Evolutionary conservation across 2,888 invertebrate species (phyloP).

Genomic region (Elysia crispata): DNA sequence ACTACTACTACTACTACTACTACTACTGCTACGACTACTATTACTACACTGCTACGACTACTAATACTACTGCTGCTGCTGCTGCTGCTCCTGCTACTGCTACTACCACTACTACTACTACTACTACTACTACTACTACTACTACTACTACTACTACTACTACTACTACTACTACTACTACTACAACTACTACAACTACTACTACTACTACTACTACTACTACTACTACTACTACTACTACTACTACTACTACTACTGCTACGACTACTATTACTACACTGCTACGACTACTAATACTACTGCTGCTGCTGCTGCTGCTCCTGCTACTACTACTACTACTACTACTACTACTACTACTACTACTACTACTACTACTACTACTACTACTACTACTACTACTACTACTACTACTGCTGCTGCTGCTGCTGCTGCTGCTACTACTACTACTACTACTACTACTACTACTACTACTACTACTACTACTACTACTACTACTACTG

Average conservation of each 20-base stretch:
- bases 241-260: too few species aligned
- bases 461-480: not conserved
- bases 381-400: constrained; percentile 4
- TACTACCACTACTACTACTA: constrained; percentile 1
- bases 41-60: too few species aligned
- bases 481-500: not conserved
- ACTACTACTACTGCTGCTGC: not conserved
- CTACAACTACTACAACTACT: not conserved
- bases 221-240: constrained; percentile 9
- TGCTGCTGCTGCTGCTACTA: not conserved
- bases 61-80: too few species aligned
- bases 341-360: constrained; percentile 9
- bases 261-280: too few species aligned
- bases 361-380: not conserved
- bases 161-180: constrained; percentile 1
- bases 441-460: not conserved
- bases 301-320: not conserved
- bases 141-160: constrained; percentile 4
- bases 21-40: too few species aligned
- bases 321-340: constrained; percentile 1
- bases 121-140: constrained; percentile 9
- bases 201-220: constrained; percentile 9
- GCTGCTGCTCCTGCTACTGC: not conserved
- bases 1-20: constrained; percentile 4
- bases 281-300: too few species aligned